phyloP scores from a whole-genome alignment of 2,888 invertebrate genomes.

The Drosophila cognata region DNA sequence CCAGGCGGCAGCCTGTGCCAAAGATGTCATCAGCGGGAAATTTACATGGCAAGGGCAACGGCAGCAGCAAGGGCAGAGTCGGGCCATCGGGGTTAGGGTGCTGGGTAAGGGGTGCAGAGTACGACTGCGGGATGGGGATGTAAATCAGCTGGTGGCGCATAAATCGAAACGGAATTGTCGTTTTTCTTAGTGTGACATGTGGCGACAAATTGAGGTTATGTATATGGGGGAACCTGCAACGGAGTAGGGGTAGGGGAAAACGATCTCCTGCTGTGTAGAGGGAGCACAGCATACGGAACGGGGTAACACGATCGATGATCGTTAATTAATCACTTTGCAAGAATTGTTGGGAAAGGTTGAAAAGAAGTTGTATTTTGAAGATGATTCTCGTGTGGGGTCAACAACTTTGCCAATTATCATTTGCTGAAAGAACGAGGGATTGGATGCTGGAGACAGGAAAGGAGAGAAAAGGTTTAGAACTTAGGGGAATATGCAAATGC shows the following conservation, averaged over 20 bases:
- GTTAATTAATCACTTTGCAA: constrained; percentile 53
- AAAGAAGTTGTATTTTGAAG: constrained; percentile 3
- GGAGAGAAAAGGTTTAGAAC: neutral
- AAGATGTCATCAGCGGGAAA: constrained; percentile 66
- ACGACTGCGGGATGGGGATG: constrained; percentile 18
- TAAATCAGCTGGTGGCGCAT: constrained; percentile 68
- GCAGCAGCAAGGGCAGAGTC: neutral
- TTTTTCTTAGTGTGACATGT: constrained; percentile 68
- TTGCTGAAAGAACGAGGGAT: neutral
- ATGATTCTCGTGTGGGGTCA: constrained; percentile 18
- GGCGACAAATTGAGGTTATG: constrained; percentile 76
- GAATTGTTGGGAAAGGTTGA: constrained; percentile 50
- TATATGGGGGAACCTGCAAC: constrained; percentile 17
- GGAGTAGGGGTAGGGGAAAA: constrained; percentile 1
- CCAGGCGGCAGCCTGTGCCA: constrained; percentile 68
- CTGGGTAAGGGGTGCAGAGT: neutral
- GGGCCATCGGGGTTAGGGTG: neutral
- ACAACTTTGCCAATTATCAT: constrained; percentile 25
- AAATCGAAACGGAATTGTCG: constrained; percentile 37
- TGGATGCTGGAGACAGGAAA: neutral
- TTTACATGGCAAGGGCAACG: constrained; percentile 42
- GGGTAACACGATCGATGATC: constrained; percentile 25
- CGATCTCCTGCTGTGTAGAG: constrained; percentile 43
- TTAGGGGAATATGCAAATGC: neutral
- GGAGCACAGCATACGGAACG: neutral